phyloP scores from a whole-genome alignment of 1,140 invertebrate species.

The Lasioglossum albipes region DNA sequence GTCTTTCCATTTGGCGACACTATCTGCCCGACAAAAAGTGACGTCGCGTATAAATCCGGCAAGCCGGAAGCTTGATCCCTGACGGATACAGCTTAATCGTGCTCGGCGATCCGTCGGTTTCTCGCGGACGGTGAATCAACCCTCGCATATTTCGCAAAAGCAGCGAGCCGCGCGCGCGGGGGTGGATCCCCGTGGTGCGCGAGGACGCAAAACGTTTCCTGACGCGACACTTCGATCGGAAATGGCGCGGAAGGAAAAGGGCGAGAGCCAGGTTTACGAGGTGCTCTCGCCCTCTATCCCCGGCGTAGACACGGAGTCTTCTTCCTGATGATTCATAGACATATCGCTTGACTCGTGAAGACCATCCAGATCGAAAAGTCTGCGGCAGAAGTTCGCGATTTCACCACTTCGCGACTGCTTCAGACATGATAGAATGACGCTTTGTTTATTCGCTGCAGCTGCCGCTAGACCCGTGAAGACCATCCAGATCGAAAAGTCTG shows the following conservation, averaged over 20 bases:
- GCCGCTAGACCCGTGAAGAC: slow-evolving; percentile 50
- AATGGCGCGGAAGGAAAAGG: slow-evolving; percentile 63
- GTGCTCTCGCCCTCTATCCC: slow-evolving; percentile 11
- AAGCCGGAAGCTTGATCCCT: slow-evolving; percentile 8
- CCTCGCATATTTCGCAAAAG: slow-evolving; percentile 15
- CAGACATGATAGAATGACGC: no score
- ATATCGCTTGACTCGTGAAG: slow-evolving; percentile 53
- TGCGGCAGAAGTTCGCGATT: no score
- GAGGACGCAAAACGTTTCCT: slow-evolving; percentile 54
- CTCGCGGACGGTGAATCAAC: slow-evolving; percentile 54
- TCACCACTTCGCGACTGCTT: no score
- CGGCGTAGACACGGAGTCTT: slow-evolving; percentile 24
- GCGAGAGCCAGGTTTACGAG: slow-evolving; percentile 51
- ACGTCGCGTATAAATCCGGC: background rate
- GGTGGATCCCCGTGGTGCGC: background rate
- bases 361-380: background rate
- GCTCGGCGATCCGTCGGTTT: slow-evolving; percentile 32
- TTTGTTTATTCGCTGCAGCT: no score
- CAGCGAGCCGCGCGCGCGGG: background rate
- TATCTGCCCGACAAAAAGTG: no score
- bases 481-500: background rate
- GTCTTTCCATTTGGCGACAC: no score
- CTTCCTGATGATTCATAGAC: slow-evolving; percentile 58
- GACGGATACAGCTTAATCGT: slow-evolving; percentile 49
- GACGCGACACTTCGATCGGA: slow-evolving; percentile 65